Evolutionary conservation across 2,888 invertebrate genomes (phyloP), one percentile per base, ranked within the genome.

Genomic region (Pedicia rivosa): DNA sequence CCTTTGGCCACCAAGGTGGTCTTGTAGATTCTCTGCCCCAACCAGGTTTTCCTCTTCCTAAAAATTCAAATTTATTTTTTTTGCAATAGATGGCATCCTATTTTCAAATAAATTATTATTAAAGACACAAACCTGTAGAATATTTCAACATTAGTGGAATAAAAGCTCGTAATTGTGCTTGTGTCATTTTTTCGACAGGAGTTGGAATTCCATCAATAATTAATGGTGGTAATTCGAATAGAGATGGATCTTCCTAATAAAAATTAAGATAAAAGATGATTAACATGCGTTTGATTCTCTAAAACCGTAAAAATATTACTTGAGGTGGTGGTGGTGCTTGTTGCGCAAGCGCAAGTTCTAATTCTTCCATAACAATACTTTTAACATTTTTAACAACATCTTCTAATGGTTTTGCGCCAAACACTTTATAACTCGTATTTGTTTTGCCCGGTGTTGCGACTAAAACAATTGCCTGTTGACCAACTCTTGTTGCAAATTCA

Each of bases 151-250:
- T 95, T 50, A 95, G 72, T 44, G 94, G 94, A 51, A 95, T 95
- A 63, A 95, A 95, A 40, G 92, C 92, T 50, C 95, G 65, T 42
- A 95, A 67, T 64, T 95, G 94, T 37, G 94, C 94, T 68, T 94
- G 92, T 27, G 94, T 95, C 95, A 95, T 95, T 71, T 95, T 95
- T 66, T 95, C 94, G 1, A 95, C 92, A 12, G 94, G 92, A 42
- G 94, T 95, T 44, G 94, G 94, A 58, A 94, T 95, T 44, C 94
- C 94, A 64, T 95, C 94, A 52, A 95, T 90, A 52, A 92, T 90
- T 46, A 95, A 70, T 31, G 92, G 91, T 43, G 95, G 95, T 59
- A 95, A 66, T 67, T 94, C 94, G 63, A 94, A 92, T 39, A 94
- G 70, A 45, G 86, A 80, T 4, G 92, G 87, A 66, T 90, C 92